Evolutionary conservation across 2,113 vertebrate species (phyloP), one percentile per base, ranked within the genome.

Genomic region (Melanerpes aurifrons): DNA sequence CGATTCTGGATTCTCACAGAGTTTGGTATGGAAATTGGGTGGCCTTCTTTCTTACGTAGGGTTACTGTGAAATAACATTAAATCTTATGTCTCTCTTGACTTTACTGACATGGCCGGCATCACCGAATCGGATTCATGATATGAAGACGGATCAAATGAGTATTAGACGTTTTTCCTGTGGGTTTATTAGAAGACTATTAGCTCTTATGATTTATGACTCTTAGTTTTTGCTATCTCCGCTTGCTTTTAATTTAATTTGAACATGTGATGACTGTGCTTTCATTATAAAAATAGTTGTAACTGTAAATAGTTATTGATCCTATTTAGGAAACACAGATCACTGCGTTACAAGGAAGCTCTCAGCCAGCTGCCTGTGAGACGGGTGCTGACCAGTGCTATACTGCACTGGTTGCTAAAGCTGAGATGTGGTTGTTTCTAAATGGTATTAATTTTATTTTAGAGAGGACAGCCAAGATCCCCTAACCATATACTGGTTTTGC

Each of bases 361-460:
- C 50, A 9, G 26, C 26, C 47, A 15, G 25, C 31, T 17, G 12
- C 1, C 48, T 11, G 43, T 9, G 48, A 24, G 57, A 14, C 2
- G 5, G 31, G 3, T 1, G 45, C 63, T 69, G 15, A 24, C 6
- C 6, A 62, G 57, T n/a, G 43, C 35, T 15, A 5, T 4, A 47
- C 28, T 0, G 2, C 31, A 3, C 32, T 3, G 45, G n/a, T 11
- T 26, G 72, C 37, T 57, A 6, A 21, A 21, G 21, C 64, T 17
- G 32, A 85, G 80, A 58, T 74, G 18, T 3, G 37, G 15, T 59
- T 45, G 16, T 32, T 81, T 72, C 54, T 29, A 57, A 73, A 68
- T 4, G 8, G 15, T 0, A 0, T 3, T 3, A 6, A 11, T 54
- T 64, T 67, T 25, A 5, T 81, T 87, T 82, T 20, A 45, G 50